Conservation (phyloP, 2,113 vertebrate species). For the Pteronura brasiliensis region DNA sequence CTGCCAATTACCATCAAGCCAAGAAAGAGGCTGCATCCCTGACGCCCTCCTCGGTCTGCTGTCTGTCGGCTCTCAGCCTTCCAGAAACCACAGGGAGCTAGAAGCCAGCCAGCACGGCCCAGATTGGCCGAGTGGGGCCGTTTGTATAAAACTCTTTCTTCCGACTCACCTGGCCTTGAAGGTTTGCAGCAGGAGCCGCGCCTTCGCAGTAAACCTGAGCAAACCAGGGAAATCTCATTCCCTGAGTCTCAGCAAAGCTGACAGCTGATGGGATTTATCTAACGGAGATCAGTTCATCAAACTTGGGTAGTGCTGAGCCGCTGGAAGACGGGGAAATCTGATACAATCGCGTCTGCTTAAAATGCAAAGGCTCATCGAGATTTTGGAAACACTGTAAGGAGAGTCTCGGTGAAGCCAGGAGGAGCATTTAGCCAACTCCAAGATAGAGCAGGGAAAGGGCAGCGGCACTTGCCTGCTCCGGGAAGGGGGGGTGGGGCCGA, state of each 20-base stretch:
- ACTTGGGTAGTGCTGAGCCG: conserved; percentile 80
- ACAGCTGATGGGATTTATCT: conserved; percentile 85
- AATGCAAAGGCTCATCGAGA: conserved; percentile 84
- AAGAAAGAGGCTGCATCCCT: conserved; percentile 54
- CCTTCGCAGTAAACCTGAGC: conserved; percentile 75
- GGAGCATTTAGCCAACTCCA: conserved; percentile 75
- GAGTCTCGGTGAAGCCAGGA: conserved; percentile 79
- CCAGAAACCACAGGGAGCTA: conserved; percentile 70
- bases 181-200: conserved; percentile 67
- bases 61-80: conserved; percentile 52
- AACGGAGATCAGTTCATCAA: conserved; percentile 87
- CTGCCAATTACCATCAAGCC: conserved; percentile 83
- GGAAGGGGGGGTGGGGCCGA: neutral
- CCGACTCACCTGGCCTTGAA: conserved; percentile 78
- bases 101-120: conserved; percentile 70
- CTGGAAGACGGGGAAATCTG: conserved; percentile 78
- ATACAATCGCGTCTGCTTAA: conserved; percentile 81
- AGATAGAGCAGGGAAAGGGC: conserved; percentile 54
- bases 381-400: conserved; percentile 81
- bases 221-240: conserved; percentile 82
- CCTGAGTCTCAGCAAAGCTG: conserved; percentile 81
- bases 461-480: conserved; percentile 46
- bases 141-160: conserved; percentile 79
- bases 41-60: conserved; percentile 28
- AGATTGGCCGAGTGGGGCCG: conserved; percentile 66